Base-by-base conservation (phyloP, 2,888 invertebrate genomes). In the Sarcophaga variegata region DNA sequence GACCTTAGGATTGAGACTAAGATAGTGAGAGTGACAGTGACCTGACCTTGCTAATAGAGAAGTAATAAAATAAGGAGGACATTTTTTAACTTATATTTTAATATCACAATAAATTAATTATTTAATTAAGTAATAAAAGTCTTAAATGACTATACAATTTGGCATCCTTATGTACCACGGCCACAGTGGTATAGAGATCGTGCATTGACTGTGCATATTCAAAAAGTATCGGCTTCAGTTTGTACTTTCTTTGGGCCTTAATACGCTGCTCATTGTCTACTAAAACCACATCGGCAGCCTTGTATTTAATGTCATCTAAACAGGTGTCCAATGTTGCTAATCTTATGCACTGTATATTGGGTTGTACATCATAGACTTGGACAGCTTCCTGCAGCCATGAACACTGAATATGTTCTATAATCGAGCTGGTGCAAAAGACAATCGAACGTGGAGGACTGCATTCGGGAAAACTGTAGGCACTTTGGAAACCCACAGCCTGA, bases 311-410 rank as follows among this genome's bases (percentile, higher is more conserved):
- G 1, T 96, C 95, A 45, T 95, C 93, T 94, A 98, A 94, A 90
- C 98, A 98, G 17, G 95, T 95, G 10, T 95, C 94, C 4, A 94
- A 92, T 88, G 94, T 95, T 4, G 93, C 93, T 2, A 96, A 95
- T 88, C 95, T 94, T 10, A 96, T 93, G 91, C 98, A 99, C 88
- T 97, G 96, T 22, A 99, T 93, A 17, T 96, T 96, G 0, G 98
- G 98, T 87, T 96, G 95, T 0, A 97, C 94, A 1, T 97, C 97
- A 89, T 96, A 96, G 4, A 96, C 96, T 0, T 95, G 94, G 0
- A 96, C 95, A 0, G 96, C 96, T 89, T 96, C 96, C 83, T 96
- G 95, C 90, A 98, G 92, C 95, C 97, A 96, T 1, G 96, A 95
- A 91, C 98, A 98, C 91, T 98, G 98, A 74, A 95, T 94, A 86